phyloP scores from a whole-genome alignment of 1,140 invertebrate species.

The Bactericera cockerelli region DNA sequence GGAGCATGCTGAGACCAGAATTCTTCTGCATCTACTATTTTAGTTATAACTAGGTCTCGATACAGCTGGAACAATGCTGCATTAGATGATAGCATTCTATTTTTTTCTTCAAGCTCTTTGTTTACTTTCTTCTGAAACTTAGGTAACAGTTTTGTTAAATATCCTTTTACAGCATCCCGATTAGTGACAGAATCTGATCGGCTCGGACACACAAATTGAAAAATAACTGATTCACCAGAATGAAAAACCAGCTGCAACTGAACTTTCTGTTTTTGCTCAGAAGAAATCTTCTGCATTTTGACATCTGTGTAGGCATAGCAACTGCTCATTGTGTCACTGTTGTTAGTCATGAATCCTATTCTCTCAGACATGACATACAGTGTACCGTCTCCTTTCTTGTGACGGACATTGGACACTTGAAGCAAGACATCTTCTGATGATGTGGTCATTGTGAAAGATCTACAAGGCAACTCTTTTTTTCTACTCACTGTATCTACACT shows the following conservation, averaged over 20 bases:
- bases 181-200: conserved; percentile 70
- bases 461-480: too few species aligned
- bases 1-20: conserved; percentile 84
- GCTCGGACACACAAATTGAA: conserved; percentile 88
- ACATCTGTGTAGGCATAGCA: conserved; percentile 92
- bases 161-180: conserved; percentile 83
- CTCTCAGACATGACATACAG: conserved; percentile 91
- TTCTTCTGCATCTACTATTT: conserved; percentile 86
- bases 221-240: conserved; percentile 85
- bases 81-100: conserved; percentile 64
- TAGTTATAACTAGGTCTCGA: conserved; percentile 83
- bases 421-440: conserved; percentile 85
- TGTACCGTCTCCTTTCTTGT: conserved; percentile 91
- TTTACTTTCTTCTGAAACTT: conserved; percentile 90
- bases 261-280: conserved; percentile 94
- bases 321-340: conserved; percentile 75
- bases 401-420: conserved; percentile 79
- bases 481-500: too few species aligned
- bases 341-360: conserved; percentile 88
- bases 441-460: conserved; percentile 54
- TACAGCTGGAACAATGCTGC: conserved; percentile 69
- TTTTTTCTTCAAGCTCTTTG: conserved; percentile 82
- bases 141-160: conserved; percentile 80
- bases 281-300: conserved; percentile 96
- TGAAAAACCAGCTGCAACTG: conserved; percentile 96